These are phyloP conservation scores for Psophia crepitans DNA, from an alignment of 2,113 vertebrate species.

Conservation along the genomic window DNA sequence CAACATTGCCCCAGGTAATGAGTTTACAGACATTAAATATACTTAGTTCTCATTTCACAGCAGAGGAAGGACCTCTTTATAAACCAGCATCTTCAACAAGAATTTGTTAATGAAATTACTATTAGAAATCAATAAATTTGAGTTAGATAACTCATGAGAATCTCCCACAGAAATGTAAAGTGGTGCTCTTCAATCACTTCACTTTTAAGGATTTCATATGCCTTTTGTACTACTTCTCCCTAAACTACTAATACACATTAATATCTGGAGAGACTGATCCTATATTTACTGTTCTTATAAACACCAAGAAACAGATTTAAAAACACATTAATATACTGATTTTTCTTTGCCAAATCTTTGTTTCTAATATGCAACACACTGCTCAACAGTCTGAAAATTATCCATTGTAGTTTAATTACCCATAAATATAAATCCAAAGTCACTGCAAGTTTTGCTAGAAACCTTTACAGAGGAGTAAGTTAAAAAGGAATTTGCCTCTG, in stretches of 20 bases:
- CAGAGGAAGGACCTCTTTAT: background rate
- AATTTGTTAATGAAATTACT: background rate
- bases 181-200: background rate
- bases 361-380: background rate
- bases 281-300: background rate
- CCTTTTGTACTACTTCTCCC: background rate
- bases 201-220: background rate
- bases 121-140: background rate
- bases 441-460: background rate
- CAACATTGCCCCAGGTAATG: slow-evolving; percentile 88
- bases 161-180: background rate
- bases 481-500: background rate
- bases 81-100: background rate
- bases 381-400: background rate
- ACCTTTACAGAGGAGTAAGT: background rate
- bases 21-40: too few species aligned
- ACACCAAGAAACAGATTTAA: background rate
- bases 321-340: background rate
- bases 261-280: background rate
- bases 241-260: background rate
- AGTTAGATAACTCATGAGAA: background rate
- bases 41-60: background rate
- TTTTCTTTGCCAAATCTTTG: background rate
- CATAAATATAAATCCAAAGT: background rate
- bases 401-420: background rate